phyloP scores from a whole-genome alignment of 2,888 invertebrate species.

The Pandemis cinnamomeana region DNA sequence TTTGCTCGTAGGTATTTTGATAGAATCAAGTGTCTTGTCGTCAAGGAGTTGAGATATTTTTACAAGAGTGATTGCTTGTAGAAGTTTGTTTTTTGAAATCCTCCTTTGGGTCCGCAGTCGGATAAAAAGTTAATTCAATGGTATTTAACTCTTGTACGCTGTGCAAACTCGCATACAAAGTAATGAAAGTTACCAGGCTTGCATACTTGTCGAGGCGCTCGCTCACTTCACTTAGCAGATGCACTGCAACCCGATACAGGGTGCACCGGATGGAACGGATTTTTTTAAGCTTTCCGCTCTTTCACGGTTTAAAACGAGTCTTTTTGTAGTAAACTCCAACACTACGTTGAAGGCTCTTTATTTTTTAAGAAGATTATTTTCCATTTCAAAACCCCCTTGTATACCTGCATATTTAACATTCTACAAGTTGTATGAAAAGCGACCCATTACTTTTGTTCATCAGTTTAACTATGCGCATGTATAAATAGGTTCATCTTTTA shows the following conservation, averaged over 20 bases:
- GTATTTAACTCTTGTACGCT: neutral
- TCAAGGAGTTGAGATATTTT: too few relatives aligned
- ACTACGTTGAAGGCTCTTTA: constrained; percentile 1
- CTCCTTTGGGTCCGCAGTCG: too few relatives aligned
- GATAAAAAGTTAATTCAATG: too few relatives aligned
- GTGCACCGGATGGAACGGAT: constrained; percentile 37
- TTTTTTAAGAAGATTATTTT: neutral
- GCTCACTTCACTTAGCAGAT: constrained; percentile 31
- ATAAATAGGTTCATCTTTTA: too few relatives aligned
- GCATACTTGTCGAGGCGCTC: constrained; percentile 8
- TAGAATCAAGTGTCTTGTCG: too few relatives aligned
- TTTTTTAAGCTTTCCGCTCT: constrained; percentile 42
- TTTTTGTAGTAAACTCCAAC: neutral
- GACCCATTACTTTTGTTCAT: too few relatives aligned
- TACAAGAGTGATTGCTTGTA: too few relatives aligned
- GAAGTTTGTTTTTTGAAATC: too few relatives aligned
- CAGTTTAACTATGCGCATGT: too few relatives aligned
- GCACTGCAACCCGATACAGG: constrained; percentile 41
- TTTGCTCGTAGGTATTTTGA: too few relatives aligned
- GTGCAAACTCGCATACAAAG: constrained; percentile 7
- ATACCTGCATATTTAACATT: too few relatives aligned
- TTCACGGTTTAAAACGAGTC: constrained; percentile 20
- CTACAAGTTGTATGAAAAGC: too few relatives aligned
- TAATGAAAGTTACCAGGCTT: constrained; percentile 31
- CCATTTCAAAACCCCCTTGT: neutral